phyloP scores from a whole-genome alignment of 2,113 vertebrate genomes.

The Toxotes jaculatrix region DNA sequence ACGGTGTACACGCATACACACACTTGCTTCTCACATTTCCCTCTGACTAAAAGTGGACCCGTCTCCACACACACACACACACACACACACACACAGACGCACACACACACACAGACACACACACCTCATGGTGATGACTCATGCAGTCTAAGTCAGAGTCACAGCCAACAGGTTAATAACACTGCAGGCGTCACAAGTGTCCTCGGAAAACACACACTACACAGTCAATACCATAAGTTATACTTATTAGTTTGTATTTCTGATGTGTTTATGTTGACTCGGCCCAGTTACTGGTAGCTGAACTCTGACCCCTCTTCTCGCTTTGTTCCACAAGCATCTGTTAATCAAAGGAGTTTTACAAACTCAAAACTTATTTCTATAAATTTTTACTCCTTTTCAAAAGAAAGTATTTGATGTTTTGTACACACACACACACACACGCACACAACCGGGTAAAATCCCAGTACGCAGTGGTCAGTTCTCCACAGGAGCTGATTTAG shows the following conservation, averaged over 20 bases:
- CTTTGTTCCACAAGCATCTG: too few relatives aligned
- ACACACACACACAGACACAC: constrained; percentile 33
- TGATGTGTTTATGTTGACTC: too few relatives aligned
- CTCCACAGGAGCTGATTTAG: constrained; percentile 46
- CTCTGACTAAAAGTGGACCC: constrained; percentile 28
- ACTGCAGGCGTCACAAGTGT: constrained; percentile 29
- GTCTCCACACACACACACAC: neutral
- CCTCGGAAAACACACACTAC: constrained; percentile 3
- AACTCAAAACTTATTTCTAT: too few relatives aligned
- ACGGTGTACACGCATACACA: constrained; percentile 8
- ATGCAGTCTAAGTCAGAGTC: constrained; percentile 29
- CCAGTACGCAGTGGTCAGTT: neutral
- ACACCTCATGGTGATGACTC: constrained; percentile 53
- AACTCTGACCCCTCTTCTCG: too few relatives aligned
- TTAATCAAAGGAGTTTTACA: too few relatives aligned
- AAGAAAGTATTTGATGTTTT: too few relatives aligned
- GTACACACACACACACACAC: neutral
- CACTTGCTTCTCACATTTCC: constrained; percentile 22
- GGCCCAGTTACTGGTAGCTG: too few relatives aligned
- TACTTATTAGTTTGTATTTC: too few relatives aligned
- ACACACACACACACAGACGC: constrained; percentile 13
- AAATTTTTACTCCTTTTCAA: too few relatives aligned
- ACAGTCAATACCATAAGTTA: neutral
- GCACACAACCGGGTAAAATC: neutral
- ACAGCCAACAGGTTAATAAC: constrained; percentile 40